phyloP scores from a whole-genome alignment of 2,113 vertebrate genomes.

The Strix aluco region DNA sequence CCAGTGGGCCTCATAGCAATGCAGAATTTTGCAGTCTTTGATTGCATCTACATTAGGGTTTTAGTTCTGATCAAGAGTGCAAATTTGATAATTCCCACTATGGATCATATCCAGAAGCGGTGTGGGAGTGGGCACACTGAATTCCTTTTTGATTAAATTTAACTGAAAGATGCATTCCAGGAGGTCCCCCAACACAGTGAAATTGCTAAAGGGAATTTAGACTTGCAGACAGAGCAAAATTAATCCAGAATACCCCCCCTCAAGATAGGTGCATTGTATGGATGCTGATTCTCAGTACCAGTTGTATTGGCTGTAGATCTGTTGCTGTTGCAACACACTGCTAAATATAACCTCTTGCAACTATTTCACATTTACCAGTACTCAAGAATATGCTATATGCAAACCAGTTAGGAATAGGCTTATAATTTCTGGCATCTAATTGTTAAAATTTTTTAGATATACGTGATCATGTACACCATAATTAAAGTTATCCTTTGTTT shows the following conservation, averaged over 20 bases:
- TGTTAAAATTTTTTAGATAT: background rate
- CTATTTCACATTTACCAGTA: background rate
- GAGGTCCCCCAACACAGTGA: background rate
- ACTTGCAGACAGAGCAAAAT: background rate
- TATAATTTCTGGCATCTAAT: background rate
- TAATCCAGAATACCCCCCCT: background rate
- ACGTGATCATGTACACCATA: background rate
- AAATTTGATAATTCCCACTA: background rate
- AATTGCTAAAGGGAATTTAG: background rate
- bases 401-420: background rate
- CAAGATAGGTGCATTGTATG: background rate
- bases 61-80: background rate
- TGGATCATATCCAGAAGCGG: background rate
- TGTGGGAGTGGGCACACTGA: background rate
- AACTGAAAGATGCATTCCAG: background rate
- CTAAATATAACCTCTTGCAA: background rate
- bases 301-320: background rate
- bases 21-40: background rate
- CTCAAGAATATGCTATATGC: background rate
- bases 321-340: background rate
- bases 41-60: background rate
- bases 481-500: background rate
- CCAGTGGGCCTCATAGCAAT: background rate
- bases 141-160: background rate
- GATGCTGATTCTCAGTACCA: background rate